Percentiles rank a stretch among this genome's conserved stretches.
Evolutionary conservation across 2,888 invertebrate species (phyloP).

Genomic region (Limulus polyphemus): DNA sequence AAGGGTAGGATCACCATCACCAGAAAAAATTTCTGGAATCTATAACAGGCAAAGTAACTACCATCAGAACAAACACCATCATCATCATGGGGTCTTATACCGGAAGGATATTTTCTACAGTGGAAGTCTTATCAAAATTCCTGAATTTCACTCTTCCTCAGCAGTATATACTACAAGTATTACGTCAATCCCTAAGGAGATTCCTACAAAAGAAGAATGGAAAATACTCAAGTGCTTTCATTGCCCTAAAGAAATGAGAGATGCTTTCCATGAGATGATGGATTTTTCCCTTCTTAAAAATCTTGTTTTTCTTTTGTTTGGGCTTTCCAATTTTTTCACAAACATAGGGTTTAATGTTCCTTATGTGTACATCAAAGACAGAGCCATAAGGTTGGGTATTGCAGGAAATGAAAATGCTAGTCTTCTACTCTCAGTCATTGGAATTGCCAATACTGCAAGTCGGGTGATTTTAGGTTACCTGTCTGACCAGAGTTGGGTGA

Average conservation of each 20-base stretch:
- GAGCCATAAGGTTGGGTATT: slow-evolving; percentile 51
- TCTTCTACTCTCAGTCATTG: slow-evolving; percentile 64
- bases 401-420: slow-evolving; percentile 46
- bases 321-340: slow-evolving; percentile 84
- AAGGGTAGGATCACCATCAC: too few species aligned
- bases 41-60: too few species aligned
- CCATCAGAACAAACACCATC: neutral
- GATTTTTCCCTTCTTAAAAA: slow-evolving; percentile 70
- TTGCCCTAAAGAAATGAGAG: slow-evolving; percentile 55
- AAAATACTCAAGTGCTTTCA: slow-evolving; percentile 37
- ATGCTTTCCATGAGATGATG: slow-evolving; percentile 54
- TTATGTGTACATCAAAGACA: slow-evolving; percentile 69
- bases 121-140: slow-evolving; percentile 53
- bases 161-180: slow-evolving; percentile 35
- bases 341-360: slow-evolving; percentile 91
- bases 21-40: too few species aligned
- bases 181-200: slow-evolving; percentile 24
- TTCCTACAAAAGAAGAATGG: neutral
- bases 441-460: slow-evolving; percentile 77
- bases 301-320: slow-evolving; percentile 75
- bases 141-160: slow-evolving; percentile 35
- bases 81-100: slow-evolving; percentile 43
- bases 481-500: slow-evolving; percentile 78
- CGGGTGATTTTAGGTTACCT: slow-evolving; percentile 67
- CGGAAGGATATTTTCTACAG: slow-evolving; percentile 80